A percentile compares a stretch with the other conserved stretches of the same genome.
Conservation (phyloP, 2,113 vertebrate species). For the Gopherus flavomarginatus region DNA sequence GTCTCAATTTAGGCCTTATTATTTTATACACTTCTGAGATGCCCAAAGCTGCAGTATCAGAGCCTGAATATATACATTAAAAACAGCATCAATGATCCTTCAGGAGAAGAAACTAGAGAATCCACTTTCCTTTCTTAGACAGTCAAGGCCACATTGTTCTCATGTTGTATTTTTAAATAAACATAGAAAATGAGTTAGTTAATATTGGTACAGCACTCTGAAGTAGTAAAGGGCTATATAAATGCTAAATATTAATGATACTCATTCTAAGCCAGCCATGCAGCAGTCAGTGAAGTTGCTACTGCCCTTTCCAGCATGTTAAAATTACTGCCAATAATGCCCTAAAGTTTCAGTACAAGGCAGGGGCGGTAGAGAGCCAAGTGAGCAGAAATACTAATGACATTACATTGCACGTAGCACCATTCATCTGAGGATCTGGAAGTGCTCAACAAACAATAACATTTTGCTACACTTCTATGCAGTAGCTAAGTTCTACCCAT, state of each 20-base stretch:
- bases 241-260: not conserved
- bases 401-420: not conserved
- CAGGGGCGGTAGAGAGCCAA: not conserved
- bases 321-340: not conserved
- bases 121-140: not conserved
- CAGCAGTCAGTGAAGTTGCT: not conserved
- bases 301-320: accelerated
- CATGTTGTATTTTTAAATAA: not conserved
- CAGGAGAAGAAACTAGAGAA: not conserved
- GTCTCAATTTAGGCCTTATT: not conserved
- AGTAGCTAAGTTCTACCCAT: accelerated
- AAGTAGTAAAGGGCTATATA: not conserved
- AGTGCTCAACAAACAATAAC: not conserved
- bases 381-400: not conserved
- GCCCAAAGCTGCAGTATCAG: not conserved
- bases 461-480: not conserved
- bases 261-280: not conserved
- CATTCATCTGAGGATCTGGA: not conserved
- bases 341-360: not conserved
- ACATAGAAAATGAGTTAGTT: not conserved
- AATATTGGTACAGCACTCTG: not conserved
- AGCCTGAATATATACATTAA: not conserved
- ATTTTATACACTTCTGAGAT: not conserved
- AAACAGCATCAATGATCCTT: not conserved
- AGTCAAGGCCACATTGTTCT: not conserved